Base-by-base conservation (phyloP, 2,888 invertebrate species). In the Aplocera efformata region DNA sequence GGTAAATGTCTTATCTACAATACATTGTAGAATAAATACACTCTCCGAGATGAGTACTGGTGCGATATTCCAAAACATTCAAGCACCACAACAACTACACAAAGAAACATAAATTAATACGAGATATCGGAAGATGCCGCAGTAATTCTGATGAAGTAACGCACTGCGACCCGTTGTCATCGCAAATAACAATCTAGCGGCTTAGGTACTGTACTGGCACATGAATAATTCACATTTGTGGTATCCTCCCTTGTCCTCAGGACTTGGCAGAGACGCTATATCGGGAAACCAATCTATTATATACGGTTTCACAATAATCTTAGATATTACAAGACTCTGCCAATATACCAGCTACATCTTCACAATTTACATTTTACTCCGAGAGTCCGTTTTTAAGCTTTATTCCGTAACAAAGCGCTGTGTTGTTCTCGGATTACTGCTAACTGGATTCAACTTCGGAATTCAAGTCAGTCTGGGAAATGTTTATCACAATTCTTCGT, bases 171-270 rank as follows among this genome's bases (percentile, higher is more conserved):
- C 58, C 58, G 45, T 58, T 61, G 60, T 60, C 60, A 54, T 62
- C 58, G 62, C 61, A 61, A 56, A 67, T 72, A 67, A 72, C 67
- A 60, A 65, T 62, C 63, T 67, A 68, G 64, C 63, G 69, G 59
- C 63, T 65, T 58, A 67, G 69, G 72, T 65, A 69, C 62, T 55
- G 32, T 58, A 40, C 44, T 47, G 21, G 56, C 55, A 57, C 66
- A 82, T 82, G 73, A 80, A 84, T 81, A 72, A 83, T 83, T 80
- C 76, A 81, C 60, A 50, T 56, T 57, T 54, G 53, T 62, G 59
- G 62, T 66, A 65, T 70, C 72, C 69, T 73, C 68, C 67, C 61
- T 56, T 55, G 63, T 54, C 63, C 62, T 62, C 56, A 46, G 29
- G 21, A 54, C 63, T 56, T 54, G 51, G 46, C 55, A 57, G 46